These are phyloP conservation scores for Hemaris fuciformis DNA, from an alignment of 2,888 invertebrate genomes.

Conservation along the genomic window DNA sequence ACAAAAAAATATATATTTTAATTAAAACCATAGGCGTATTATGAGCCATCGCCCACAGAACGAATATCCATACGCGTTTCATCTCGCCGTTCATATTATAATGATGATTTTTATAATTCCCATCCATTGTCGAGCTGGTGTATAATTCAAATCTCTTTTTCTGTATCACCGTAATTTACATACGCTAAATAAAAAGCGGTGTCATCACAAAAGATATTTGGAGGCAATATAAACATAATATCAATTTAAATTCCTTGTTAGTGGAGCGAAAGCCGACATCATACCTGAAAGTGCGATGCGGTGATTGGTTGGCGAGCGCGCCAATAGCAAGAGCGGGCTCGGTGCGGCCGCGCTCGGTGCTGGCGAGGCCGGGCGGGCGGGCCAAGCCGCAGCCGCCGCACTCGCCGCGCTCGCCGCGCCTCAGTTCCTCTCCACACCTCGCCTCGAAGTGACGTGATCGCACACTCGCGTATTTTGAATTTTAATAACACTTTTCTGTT, in stretches of 20 bases:
- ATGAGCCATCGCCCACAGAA: constrained; percentile 18
- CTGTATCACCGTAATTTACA: constrained; percentile 79
- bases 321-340: constrained; percentile 51
- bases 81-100: constrained; percentile 54
- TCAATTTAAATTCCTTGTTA: constrained; percentile 82
- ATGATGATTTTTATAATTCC: constrained; percentile 67
- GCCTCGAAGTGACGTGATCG: constrained; percentile 67
- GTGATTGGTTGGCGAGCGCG: constrained; percentile 50
- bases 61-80: constrained; percentile 36
- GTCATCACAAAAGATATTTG: constrained; percentile 82
- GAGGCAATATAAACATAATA: constrained; percentile 82
- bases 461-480: constrained; percentile 45
- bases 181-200: constrained; percentile 82
- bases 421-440: constrained; percentile 75
- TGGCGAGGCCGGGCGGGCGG: constrained; percentile 49
- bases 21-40: neutral
- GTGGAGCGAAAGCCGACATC: constrained; percentile 81
- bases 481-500: constrained; percentile 30
- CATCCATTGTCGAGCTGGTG: constrained; percentile 70
- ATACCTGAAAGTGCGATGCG: constrained; percentile 63
- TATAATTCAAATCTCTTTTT: constrained; percentile 79
- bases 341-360: constrained; percentile 42
- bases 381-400: constrained; percentile 17
- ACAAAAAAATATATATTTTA: constrained; percentile 6
- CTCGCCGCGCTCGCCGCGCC: constrained; percentile 61